Evolutionary conservation across 2,797 vertebrate species (phyloP).

Genomic region (Coranthus polyacanthus): DNA sequence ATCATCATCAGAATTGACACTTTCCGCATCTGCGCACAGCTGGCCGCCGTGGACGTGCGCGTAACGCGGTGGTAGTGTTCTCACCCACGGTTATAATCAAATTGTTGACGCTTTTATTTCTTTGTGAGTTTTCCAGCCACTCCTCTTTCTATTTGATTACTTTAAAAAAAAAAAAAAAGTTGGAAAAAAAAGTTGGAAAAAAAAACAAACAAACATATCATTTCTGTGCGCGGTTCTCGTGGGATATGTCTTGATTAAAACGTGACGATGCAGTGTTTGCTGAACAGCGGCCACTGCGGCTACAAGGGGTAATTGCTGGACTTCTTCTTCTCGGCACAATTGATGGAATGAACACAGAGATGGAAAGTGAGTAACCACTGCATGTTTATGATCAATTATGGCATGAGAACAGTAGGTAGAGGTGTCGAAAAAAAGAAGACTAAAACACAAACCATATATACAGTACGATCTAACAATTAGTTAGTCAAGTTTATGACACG

Average conservation of each 20-base stretch:
- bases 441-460: not conserved
- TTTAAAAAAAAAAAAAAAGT: too few relatives aligned
- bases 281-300: too few relatives aligned
- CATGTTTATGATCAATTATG: slow-evolving; percentile 3
- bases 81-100: slow-evolving; percentile 1
- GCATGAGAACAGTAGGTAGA: not conserved
- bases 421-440: not conserved
- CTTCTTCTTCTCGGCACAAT: too few relatives aligned
- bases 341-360: slow-evolving; percentile 6
- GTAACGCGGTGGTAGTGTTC: not conserved
- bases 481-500: too few relatives aligned
- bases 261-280: too few relatives aligned
- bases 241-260: too few relatives aligned
- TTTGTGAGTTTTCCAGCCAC: not conserved
- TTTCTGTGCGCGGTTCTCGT: too few relatives aligned
- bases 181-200: too few relatives aligned
- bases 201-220: too few relatives aligned
- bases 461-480: too few relatives aligned
- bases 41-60: slow-evolving; percentile 12
- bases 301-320: too few relatives aligned
- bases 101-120: slow-evolving; percentile 5
- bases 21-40: slow-evolving; percentile 40
- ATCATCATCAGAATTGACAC: slow-evolving; percentile 53
- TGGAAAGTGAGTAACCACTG: not conserved
- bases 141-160: too few relatives aligned